These are phyloP conservation scores for Sinocyclocheilus maitianheensis DNA, from an alignment of 2,113 vertebrate genomes.

Conservation along the genomic window DNA sequence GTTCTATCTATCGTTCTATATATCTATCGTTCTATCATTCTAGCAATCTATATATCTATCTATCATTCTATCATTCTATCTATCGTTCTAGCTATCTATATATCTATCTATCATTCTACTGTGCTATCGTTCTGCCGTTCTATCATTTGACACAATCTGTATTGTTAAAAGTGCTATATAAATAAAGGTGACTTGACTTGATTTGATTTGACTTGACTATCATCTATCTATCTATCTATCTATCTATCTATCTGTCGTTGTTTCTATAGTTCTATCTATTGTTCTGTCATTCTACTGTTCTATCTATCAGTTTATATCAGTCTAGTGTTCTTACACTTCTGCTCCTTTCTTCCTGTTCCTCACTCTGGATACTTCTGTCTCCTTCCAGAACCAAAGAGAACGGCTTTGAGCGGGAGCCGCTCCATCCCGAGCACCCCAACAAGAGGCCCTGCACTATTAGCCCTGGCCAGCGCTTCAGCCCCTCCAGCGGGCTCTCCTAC, in stretches of 20 bases:
- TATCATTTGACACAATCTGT: background rate
- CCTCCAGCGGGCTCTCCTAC: slow-evolving; percentile 95
- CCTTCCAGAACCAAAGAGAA: slow-evolving; percentile 98
- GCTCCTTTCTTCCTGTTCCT: background rate
- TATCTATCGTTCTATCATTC: background rate
- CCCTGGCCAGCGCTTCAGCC: slow-evolving; percentile 98
- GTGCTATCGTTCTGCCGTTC: background rate
- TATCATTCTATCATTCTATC: background rate
- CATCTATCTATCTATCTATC: background rate
- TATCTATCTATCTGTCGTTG: background rate
- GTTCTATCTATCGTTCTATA: too few species aligned
- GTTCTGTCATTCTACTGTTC: background rate
- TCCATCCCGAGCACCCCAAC: slow-evolving; percentile 96
- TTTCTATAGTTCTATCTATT: background rate
- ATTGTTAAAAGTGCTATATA: too few species aligned
- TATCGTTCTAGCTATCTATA: background rate
- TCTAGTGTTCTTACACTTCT: background rate
- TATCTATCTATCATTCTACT: background rate
- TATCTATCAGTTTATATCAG: background rate
- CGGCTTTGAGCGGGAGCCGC: slow-evolving; percentile 95
- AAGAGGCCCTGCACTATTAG: slow-evolving; percentile 99
- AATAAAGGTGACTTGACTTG: too few species aligned
- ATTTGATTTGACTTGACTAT: too few species aligned
- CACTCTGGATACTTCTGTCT: background rate
- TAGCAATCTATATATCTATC: background rate